Evolutionary conservation across 2,888 invertebrate genomes (phyloP).

Genomic region (Caenorhabditis virilis): DNA sequence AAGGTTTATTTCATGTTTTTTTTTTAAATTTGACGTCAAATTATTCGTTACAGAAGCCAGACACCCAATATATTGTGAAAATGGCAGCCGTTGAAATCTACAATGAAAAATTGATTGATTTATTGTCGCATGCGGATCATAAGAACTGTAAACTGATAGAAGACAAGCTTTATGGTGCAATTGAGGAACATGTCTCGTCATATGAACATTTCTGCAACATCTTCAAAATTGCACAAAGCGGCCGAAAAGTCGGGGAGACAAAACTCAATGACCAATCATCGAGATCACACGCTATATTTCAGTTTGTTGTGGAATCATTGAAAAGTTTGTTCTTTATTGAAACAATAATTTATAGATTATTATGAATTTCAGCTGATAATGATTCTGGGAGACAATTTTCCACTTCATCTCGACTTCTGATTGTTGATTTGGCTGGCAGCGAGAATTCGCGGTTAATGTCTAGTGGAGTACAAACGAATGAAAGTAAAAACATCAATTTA

Average conservation of each 20-base stretch:
- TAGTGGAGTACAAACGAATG: not conserved
- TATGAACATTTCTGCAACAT: constrained; percentile 1
- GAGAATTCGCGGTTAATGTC: constrained; percentile 7
- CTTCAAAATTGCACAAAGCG: constrained; percentile 1
- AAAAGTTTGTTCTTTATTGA: no score
- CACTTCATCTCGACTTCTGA: constrained; percentile 2
- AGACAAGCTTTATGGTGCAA: constrained; percentile 1
- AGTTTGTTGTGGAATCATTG: constrained; percentile 9
- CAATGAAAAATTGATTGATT: constrained; percentile 7
- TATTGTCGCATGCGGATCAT: not conserved
- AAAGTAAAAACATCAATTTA: constrained; percentile 8
- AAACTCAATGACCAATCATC: constrained; percentile 10
- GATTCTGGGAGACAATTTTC: not conserved
- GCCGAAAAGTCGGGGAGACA: constrained; percentile 7
- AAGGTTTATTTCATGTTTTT: constrained; percentile 1
- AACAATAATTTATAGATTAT: not conserved
- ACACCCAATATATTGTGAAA: constrained; percentile 10
- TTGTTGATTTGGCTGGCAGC: constrained; percentile 11
- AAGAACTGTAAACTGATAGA: not conserved
- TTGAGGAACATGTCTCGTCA: constrained; percentile 7
- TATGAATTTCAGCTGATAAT: not conserved
- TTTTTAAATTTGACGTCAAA: not conserved
- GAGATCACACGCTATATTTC: constrained; percentile 3
- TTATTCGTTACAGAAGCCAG: constrained; percentile 4
- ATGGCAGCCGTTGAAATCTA: constrained; percentile 9